Conservation (phyloP, 2,113 vertebrate genomes). For the Tenebrosternarchus preto region DNA sequence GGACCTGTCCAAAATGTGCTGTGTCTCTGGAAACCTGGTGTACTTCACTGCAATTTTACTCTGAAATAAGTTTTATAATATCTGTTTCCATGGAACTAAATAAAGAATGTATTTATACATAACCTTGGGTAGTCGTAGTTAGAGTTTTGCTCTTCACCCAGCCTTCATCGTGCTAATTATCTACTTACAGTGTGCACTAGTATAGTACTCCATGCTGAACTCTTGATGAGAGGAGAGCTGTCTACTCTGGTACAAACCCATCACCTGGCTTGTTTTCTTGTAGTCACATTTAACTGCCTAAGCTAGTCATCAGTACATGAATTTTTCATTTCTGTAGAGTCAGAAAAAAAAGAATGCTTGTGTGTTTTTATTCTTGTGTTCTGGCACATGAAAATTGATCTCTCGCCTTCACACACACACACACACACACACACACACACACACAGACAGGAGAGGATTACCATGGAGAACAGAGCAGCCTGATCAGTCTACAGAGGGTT, state of each 20-base stretch:
- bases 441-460: too few species aligned
- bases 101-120: neutral
- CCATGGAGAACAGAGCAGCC: too few species aligned
- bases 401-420: neutral
- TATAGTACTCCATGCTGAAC: neutral
- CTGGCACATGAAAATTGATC: neutral
- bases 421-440: too few species aligned
- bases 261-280: neutral
- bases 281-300: neutral
- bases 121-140: conserved; percentile 1
- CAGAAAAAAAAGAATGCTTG: neutral
- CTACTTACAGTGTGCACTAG: conserved; percentile 34
- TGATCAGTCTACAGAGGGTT: neutral
- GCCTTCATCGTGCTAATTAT: conserved; percentile 38
- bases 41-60: neutral
- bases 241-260: neutral
- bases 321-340: conserved; percentile 5
- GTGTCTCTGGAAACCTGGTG: neutral
- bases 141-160: conserved; percentile 24
- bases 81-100: conserved; percentile 6
- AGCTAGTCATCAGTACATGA: neutral
- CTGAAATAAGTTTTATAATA: neutral
- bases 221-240: neutral
- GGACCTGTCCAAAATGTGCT: neutral
- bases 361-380: neutral